phyloP scores from a whole-genome alignment of 2,797 vertebrate species.

The Sandelia bainsii region DNA sequence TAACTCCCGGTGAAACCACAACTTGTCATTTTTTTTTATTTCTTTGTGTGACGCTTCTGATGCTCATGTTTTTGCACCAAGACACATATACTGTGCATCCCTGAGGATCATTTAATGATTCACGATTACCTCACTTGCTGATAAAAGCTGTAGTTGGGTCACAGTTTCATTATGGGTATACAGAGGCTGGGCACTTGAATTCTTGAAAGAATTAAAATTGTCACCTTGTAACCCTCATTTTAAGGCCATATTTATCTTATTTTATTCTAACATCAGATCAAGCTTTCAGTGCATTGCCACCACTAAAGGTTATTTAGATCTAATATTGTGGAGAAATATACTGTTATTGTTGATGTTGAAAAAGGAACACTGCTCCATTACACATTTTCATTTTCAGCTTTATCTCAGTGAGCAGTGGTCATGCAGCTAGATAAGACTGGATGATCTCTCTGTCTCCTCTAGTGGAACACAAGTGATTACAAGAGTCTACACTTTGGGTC shows the following conservation, averaged over 20 bases:
- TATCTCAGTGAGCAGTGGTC: conserved; percentile 30
- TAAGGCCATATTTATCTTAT: conserved; percentile 4
- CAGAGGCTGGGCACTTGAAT: not conserved
- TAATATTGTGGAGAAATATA: not conserved
- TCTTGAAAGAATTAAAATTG: conserved; percentile 3
- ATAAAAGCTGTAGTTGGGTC: conserved; percentile 6
- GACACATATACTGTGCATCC: conserved; percentile 1
- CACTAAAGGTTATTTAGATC: not conserved
- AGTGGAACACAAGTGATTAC: conserved; percentile 51
- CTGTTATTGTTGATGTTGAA: conserved; percentile 3
- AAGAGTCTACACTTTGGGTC: conserved; percentile 29
- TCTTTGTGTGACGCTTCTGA: not conserved
- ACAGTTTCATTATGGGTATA: conserved; percentile 2
- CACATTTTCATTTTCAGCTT: conserved; percentile 12
- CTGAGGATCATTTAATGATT: conserved; percentile 33
- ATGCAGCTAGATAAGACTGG: conserved; percentile 47
- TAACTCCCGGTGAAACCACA: not conserved
- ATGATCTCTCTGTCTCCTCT: conserved; percentile 50
- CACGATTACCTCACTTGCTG: conserved; percentile 33
- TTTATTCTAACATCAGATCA: conserved; percentile 4
- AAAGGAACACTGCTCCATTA: conserved; percentile 15
- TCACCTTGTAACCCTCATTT: not conserved
- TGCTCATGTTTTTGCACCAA: conserved; percentile 19
- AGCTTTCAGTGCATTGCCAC: not conserved
- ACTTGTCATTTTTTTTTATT: not conserved